Conservation (phyloP, 2,888 invertebrate genomes). For the Apodemia hepburni region DNA sequence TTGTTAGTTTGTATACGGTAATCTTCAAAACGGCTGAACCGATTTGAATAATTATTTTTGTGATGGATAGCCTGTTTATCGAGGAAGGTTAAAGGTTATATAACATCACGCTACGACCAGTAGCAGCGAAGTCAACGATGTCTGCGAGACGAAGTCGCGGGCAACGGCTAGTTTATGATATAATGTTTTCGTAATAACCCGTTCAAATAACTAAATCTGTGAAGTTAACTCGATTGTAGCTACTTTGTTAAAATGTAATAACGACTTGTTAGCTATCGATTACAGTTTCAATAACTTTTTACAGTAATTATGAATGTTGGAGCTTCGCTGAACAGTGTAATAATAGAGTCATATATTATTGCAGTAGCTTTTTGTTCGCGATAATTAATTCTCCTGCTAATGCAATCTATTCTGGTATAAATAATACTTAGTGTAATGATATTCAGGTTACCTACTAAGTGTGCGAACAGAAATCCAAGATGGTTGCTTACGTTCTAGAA, state of each 20-base stretch:
- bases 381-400: conserved; percentile 14
- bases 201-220: background rate
- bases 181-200: background rate
- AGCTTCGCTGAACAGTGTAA: conserved; percentile 4
- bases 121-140: no score
- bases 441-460: background rate
- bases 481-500: background rate
- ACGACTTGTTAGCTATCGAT: conserved; percentile 14
- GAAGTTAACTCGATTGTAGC: background rate
- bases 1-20: no score
- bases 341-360: conserved; percentile 5
- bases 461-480: background rate
- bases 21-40: no score
- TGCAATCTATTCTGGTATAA: conserved; percentile 8
- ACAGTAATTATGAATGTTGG: conserved; percentile 1
- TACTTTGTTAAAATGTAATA: background rate
- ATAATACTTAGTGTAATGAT: conserved; percentile 9
- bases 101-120: no score
- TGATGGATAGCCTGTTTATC: no score
- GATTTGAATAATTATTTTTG: no score
- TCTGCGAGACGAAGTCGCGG: no score
- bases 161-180: no score
- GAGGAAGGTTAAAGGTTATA: no score
- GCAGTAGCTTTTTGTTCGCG: background rate
- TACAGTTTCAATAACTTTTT: conserved; percentile 12